Base-by-base conservation (phyloP, 1,140 invertebrate species). In the Caenorhabditis remanei region DNA sequence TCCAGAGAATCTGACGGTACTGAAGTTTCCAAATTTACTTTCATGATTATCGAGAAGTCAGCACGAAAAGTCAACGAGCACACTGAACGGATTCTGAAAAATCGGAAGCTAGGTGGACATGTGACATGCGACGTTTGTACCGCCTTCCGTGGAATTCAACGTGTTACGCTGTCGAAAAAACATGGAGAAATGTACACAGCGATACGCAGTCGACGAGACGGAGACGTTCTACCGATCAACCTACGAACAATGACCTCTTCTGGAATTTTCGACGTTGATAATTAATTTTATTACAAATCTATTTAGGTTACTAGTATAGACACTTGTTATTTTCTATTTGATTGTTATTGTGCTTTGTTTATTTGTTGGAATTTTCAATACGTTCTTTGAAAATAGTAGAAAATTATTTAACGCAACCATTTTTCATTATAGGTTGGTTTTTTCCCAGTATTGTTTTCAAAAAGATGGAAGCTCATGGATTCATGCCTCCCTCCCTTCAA, bases 131-230 rank as follows among this genome's bases (percentile, higher is more conserved):
- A 86, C 43, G 83, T 61, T 13, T 88, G 88, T 63, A 88, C 88
- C 4, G 88, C 85, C 4, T 88, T 88, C 41, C 79, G 75, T 14
- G 88, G 88, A 87, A 87, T 88, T n/a, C 88, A 88, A 43, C 85
- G 88, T 16, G 58, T 88, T 41, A 87, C 85, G 4, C 58, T 88
- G 55, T 88, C 88, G 8, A 88, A 88, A 61, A 53, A 82, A 63
- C 87, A 71, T 19, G 85, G 84, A 19, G 24, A 82, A 46, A 63
- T 86, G 43, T 88, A 88, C 53, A 24, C 48, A 16, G 79, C 55
- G 63, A 24, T 87, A 7, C 43, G 55, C 8, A 53, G 9, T 3
- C 53, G 85, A 32, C 53, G 85, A 24, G 56, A 83, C 43, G 85
- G 85, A 48, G 85, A 87, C 50, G 6, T 83, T 43, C 41, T 87